These are phyloP conservation scores for Phylloscopus whistleri DNA, from an alignment of 2,113 vertebrate species.

Conservation along the genomic window DNA sequence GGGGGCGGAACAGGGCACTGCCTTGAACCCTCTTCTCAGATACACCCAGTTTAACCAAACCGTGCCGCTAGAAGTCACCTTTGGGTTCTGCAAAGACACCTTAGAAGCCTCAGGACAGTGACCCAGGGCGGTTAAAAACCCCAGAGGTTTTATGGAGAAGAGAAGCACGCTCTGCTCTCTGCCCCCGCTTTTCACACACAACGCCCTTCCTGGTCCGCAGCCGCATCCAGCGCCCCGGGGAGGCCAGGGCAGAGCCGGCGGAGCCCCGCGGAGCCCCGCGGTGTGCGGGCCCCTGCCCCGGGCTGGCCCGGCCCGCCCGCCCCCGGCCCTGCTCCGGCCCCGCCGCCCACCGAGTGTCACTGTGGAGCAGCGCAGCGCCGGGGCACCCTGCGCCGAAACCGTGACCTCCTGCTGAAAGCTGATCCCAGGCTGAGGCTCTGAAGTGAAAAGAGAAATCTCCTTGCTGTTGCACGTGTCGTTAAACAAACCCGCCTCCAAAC, in stretches of 20 bases:
- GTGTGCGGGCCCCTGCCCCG: accelerated
- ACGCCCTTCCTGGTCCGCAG: not conserved
- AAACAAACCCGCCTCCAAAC: not conserved
- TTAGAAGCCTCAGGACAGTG: not conserved
- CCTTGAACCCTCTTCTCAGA: not conserved
- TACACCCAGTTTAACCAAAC: not conserved
- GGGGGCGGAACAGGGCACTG: accelerated
- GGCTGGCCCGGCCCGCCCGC: accelerated
- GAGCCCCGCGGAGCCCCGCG: not conserved
- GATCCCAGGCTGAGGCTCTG: not conserved
- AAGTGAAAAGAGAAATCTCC: not conserved
- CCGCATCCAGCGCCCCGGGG: not conserved
- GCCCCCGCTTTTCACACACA: not conserved
- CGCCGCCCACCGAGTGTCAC: conserved; percentile 12
- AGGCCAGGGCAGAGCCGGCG: not conserved
- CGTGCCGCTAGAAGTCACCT: accelerated
- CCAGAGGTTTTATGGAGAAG: not conserved
- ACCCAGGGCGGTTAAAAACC: not conserved
- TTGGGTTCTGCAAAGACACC: not conserved
- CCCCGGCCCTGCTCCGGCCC: not conserved
- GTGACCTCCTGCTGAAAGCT: not conserved
- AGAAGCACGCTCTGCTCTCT: not conserved
- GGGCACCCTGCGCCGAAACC: accelerated
- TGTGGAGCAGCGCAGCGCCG: not conserved
- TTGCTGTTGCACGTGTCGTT: not conserved